Evolutionary conservation across 2,797 vertebrate species (phyloP).

Genomic region (Pristis pectinata): DNA sequence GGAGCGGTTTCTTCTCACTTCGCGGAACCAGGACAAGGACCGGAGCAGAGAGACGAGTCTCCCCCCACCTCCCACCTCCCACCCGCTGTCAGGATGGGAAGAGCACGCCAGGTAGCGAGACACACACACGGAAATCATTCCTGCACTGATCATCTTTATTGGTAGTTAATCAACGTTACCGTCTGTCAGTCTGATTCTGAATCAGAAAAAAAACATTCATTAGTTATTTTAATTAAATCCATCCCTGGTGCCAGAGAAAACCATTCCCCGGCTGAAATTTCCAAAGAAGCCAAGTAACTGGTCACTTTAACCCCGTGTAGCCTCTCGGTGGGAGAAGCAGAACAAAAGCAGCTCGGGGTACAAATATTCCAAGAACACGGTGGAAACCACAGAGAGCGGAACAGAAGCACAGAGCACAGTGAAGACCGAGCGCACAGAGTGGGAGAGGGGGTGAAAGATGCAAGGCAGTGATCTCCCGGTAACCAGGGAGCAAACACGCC

Average conservation of each 20-base stretch:
- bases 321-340: background rate
- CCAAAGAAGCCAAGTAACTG: background rate
- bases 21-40: background rate
- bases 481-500: background rate
- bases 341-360: background rate
- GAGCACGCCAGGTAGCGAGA: background rate
- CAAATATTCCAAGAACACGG: background rate
- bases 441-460: background rate
- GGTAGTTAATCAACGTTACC: background rate
- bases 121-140: background rate
- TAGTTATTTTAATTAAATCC: background rate
- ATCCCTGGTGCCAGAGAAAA: background rate
- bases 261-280: too few species aligned
- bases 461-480: background rate
- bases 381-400: background rate
- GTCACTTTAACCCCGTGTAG: background rate
- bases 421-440: background rate
- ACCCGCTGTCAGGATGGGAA: background rate
- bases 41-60: background rate
- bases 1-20: background rate
- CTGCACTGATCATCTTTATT: background rate
- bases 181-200: background rate
- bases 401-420: background rate
- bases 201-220: background rate
- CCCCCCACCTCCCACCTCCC: background rate